A percentile compares a stretch with the other conserved stretches of the same genome.
Evolutionary conservation across 2,888 invertebrate species (phyloP).

Genomic region (Fragum fragum): DNA sequence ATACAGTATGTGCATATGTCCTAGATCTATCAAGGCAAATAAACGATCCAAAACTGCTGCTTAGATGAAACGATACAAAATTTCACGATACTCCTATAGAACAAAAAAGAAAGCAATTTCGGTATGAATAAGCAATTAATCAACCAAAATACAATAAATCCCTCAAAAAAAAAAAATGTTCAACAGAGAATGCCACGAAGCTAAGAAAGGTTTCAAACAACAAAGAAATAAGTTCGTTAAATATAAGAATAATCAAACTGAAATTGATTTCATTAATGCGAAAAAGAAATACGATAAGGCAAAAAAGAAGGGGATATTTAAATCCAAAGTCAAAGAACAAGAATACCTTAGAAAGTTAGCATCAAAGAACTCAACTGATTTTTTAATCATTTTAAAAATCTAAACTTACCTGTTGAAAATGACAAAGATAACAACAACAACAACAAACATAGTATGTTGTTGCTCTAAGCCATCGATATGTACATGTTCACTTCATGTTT

Average conservation of each 20-base stretch:
- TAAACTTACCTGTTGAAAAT: not conserved
- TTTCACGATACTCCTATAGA: too few species aligned
- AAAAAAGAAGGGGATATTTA: conserved; percentile 11
- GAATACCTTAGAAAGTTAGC: not conserved
- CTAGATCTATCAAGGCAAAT: not conserved
- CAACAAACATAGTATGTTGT: too few species aligned
- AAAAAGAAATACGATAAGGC: conserved; percentile 13
- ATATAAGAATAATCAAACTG: conserved; percentile 8
- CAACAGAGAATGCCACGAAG: not conserved
- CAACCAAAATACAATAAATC: too few species aligned
- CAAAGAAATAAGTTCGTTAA: conserved; percentile 11
- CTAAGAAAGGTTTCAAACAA: not conserved
- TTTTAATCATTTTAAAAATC: conserved; percentile 5
- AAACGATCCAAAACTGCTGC: not conserved
- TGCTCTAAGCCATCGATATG: too few species aligned
- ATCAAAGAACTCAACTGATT: not conserved
- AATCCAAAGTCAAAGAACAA: not conserved
- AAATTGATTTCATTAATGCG: not conserved
- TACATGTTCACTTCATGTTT: too few species aligned
- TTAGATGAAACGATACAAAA: too few species aligned
- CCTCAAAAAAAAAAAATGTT: not conserved
- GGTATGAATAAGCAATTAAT: too few species aligned
- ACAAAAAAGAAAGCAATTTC: too few species aligned
- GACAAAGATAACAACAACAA: not conserved
- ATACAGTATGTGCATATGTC: too few species aligned